These are phyloP conservation scores for Phalacrocorax brasilianus DNA, from an alignment of 2,113 vertebrate genomes.

Conservation along the genomic window DNA sequence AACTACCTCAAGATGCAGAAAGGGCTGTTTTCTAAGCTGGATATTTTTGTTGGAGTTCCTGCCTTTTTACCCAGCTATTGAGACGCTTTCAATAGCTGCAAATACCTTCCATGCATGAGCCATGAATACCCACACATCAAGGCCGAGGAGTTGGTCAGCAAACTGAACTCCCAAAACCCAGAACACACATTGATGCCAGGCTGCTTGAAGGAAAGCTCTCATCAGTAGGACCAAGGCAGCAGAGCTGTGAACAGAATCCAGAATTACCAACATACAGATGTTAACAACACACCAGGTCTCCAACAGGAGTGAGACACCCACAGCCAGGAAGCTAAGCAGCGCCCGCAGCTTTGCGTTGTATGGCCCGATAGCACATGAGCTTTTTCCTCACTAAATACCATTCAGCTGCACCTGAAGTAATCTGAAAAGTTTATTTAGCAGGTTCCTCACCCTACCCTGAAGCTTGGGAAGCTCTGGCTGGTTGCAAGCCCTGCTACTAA, in stretches of 20 bases:
- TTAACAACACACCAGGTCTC: neutral
- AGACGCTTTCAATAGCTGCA: neutral
- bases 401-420: neutral
- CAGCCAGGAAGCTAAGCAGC: neutral
- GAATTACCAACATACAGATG: neutral
- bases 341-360: neutral
- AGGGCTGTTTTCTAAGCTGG: neutral
- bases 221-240: neutral
- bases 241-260: neutral
- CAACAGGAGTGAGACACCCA: neutral
- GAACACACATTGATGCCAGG: neutral
- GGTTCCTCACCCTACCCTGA: neutral
- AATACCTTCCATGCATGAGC: neutral
- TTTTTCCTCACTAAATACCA: neutral
- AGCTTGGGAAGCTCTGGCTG: neutral
- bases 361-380: neutral
- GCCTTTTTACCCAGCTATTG: neutral
- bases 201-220: neutral
- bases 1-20: neutral
- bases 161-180: neutral
- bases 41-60: neutral
- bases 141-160: neutral
- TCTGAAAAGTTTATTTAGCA: neutral
- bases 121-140: neutral
- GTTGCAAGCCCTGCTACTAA: neutral